These are phyloP conservation scores for Petrolisthes cinctipes DNA, from an alignment of 2,888 invertebrate genomes.

Conservation along the genomic window DNA sequence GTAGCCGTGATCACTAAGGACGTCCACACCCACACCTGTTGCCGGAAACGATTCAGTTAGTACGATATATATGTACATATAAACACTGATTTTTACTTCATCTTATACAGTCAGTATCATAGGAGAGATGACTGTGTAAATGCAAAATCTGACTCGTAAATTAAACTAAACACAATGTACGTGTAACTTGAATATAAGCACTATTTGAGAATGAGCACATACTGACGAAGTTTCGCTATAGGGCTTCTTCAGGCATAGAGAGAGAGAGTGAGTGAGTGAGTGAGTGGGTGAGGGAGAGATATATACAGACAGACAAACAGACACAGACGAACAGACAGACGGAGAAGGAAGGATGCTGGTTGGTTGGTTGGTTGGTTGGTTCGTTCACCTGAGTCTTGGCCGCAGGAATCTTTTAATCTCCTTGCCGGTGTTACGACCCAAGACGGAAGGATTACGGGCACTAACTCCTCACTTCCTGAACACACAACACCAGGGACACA, in stretches of 20 bases:
- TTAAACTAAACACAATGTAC: too few relatives aligned
- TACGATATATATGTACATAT: too few relatives aligned
- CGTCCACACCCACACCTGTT: neutral
- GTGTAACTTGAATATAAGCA: too few relatives aligned
- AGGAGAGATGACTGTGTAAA: too few relatives aligned
- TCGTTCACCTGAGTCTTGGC: constrained; percentile 22
- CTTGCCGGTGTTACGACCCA: constrained; percentile 38
- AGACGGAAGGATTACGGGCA: constrained; percentile 47
- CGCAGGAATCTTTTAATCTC: constrained; percentile 36
- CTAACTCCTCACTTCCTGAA: constrained; percentile 28
- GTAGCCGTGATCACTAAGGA: neutral
- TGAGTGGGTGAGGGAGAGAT: neutral
- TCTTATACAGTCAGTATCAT: too few relatives aligned
- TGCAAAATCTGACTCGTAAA: too few relatives aligned
- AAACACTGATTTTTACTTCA: neutral
- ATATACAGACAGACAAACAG: neutral
- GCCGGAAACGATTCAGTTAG: neutral
- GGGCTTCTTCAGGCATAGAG: neutral
- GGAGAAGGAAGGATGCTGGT: neutral
- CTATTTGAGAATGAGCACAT: too few relatives aligned
- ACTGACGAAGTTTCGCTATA: too few relatives aligned
- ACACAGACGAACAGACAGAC: neutral
- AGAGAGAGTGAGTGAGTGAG: neutral
- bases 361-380: too few relatives aligned
- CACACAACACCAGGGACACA: neutral